These are phyloP conservation scores for Peromyscus aztecus DNA, from an alignment of 2,797 vertebrate genomes.

Conservation along the genomic window DNA sequence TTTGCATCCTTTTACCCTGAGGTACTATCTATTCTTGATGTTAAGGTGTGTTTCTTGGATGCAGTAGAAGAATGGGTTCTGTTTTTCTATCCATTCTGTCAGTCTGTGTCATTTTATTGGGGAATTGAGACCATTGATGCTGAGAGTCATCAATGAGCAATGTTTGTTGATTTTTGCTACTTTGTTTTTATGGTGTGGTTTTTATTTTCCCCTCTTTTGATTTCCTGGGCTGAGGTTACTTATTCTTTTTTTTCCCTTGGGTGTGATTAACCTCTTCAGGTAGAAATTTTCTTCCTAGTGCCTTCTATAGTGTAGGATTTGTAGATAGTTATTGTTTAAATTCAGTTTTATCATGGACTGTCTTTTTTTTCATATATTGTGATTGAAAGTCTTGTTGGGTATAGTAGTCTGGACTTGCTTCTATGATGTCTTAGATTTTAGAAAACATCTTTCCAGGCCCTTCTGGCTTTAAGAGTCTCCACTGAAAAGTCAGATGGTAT, in stretches of 20 bases:
- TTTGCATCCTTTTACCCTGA: not conserved
- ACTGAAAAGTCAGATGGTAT: not conserved
- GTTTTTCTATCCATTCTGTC: not conserved
- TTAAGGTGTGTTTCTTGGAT: not conserved
- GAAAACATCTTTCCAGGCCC: not conserved
- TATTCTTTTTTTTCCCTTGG: not conserved
- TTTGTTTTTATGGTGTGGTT: not conserved
- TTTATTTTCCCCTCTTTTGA: not conserved
- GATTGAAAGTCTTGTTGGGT: not conserved
- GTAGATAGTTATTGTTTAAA: not conserved
- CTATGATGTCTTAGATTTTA: not conserved
- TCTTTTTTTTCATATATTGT: not conserved
- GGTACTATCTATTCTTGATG: not conserved
- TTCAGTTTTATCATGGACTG: not conserved
- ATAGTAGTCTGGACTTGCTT: not conserved
- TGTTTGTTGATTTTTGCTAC: not conserved
- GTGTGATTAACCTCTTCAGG: not conserved
- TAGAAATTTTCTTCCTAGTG: not conserved
- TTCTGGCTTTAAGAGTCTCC: not conserved
- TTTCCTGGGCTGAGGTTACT: not conserved
- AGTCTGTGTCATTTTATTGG: not conserved
- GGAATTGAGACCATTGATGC: not conserved
- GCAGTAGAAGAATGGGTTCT: not conserved
- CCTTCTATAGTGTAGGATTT: not conserved
- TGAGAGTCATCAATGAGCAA: not conserved